Evolutionary conservation across 2,888 invertebrate genomes (phyloP).

Genomic region (Apamea sordens): DNA sequence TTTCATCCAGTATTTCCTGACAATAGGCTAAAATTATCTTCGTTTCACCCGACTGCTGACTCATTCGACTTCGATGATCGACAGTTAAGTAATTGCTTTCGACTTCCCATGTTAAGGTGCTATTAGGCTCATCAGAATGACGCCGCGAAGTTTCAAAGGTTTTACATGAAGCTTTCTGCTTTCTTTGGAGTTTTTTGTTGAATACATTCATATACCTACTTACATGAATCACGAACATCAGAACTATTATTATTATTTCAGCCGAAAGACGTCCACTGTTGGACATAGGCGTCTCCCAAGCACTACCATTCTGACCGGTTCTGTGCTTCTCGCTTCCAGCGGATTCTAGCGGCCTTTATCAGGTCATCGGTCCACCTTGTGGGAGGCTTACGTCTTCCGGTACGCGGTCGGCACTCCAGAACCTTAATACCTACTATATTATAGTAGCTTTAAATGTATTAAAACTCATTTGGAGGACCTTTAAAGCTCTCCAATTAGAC

Average conservation of each 20-base stretch:
- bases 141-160: conserved; percentile 14
- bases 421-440: too few species aligned
- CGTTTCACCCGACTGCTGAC: conserved; percentile 59
- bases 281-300: not conserved
- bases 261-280: not conserved
- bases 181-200: conserved; percentile 14
- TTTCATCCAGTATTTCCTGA: conserved; percentile 40
- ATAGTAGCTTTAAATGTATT: not conserved
- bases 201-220: not conserved
- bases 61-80: conserved; percentile 63
- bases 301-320: too few species aligned
- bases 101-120: conserved; percentile 43
- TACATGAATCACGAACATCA: not conserved
- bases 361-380: too few species aligned
- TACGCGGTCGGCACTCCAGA: too few species aligned
- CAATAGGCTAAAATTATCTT: conserved; percentile 64
- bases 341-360: too few species aligned
- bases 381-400: too few species aligned
- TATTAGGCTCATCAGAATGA: conserved; percentile 34
- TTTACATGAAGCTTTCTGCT: not conserved
- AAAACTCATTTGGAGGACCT: not conserved
- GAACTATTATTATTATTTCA: not conserved
- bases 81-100: conserved; percentile 71
- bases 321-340: too few species aligned
- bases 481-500: not conserved